Conservation (phyloP, 2,113 vertebrate species). For the Aviceda subcristata region DNA sequence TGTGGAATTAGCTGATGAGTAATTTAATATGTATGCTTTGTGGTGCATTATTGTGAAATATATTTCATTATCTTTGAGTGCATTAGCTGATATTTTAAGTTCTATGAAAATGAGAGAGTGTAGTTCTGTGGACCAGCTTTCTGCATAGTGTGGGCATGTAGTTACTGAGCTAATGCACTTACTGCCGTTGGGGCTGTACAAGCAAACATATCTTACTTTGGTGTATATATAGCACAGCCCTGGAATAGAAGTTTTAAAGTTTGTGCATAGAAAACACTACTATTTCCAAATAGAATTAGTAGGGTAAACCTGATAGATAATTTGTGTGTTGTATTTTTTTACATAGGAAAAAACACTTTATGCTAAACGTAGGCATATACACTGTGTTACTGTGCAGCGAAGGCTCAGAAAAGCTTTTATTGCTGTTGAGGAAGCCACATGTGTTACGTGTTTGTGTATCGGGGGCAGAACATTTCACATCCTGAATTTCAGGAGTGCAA, state of each 20-base stretch:
- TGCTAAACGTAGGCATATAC: fast-evolving
- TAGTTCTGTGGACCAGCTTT: fast-evolving
- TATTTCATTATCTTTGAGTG: neutral
- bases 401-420: neutral
- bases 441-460: fast-evolving
- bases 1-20: conserved; percentile 18
- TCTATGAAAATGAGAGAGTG: neutral
- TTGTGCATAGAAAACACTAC: neutral
- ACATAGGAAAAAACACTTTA: fast-evolving
- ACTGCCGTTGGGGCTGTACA: fast-evolving
- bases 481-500: neutral
- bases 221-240: neutral
- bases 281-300: neutral
- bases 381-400: fast-evolving
- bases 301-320: neutral
- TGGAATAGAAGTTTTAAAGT: neutral
- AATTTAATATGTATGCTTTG: neutral
- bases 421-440: fast-evolving
- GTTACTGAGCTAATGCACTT: fast-evolving
- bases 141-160: neutral
- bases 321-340: too few species aligned
- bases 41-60: neutral
- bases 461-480: fast-evolving
- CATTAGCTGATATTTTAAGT: neutral
- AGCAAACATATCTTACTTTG: fast-evolving